These are phyloP conservation scores for Camponotus floridanus DNA, from an alignment of 1,140 invertebrate genomes.

Conservation along the genomic window DNA sequence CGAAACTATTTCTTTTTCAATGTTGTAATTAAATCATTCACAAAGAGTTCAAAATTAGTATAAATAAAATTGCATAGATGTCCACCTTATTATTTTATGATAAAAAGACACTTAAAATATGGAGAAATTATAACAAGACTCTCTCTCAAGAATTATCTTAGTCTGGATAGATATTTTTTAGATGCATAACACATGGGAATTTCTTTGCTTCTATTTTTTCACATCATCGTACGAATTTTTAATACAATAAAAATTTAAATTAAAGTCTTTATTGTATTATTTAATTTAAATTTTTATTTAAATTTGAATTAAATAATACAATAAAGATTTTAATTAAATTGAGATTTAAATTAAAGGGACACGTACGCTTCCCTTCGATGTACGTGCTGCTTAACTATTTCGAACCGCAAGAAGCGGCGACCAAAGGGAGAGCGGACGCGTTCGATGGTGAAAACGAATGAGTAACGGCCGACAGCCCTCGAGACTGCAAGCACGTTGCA, in stretches of 20 bases:
- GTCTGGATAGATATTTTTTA: neutral
- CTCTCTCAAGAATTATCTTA: neutral
- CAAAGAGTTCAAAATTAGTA: too few species aligned
- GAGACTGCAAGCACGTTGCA: slow-evolving; percentile 71
- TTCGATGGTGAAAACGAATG: slow-evolving; percentile 82
- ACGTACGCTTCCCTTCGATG: neutral
- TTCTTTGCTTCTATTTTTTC: neutral
- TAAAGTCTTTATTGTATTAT: too few species aligned
- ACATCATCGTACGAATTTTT: neutral
- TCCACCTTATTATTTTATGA: too few species aligned
- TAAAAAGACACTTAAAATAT: too few species aligned
- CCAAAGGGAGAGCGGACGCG: slow-evolving; percentile 61
- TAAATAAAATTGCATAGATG: too few species aligned
- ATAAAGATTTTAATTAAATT: too few species aligned
- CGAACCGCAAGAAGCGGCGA: slow-evolving; percentile 63
- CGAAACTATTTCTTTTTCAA: neutral
- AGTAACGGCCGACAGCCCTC: slow-evolving; percentile 81
- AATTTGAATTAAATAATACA: too few species aligned
- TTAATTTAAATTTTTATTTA: too few species aligned
- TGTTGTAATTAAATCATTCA: neutral
- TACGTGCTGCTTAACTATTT: slow-evolving; percentile 50
- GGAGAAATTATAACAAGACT: neutral
- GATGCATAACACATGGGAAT: neutral
- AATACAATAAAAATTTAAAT: neutral
- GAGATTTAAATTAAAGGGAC: neutral